Evolutionary conservation across 2,797 vertebrate genomes (phyloP).

Genomic region (Catharus ustulatus): DNA sequence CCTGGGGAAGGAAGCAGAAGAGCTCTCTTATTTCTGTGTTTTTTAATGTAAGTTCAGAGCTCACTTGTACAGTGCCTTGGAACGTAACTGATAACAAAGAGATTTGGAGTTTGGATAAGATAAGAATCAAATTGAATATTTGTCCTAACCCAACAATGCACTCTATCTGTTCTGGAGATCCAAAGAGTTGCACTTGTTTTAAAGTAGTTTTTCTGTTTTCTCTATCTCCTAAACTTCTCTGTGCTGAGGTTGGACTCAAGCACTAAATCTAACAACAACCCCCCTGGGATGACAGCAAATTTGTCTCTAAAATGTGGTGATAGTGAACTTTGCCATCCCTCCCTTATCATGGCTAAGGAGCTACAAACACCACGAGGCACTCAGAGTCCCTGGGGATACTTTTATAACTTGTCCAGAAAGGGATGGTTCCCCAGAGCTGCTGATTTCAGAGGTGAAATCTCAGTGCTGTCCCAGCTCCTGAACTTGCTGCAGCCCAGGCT

Average conservation of each 20-base stretch:
- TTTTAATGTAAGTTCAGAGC: not conserved
- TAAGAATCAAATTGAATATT: constrained; percentile 52
- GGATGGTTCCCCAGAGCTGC: not conserved
- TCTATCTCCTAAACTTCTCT: not conserved
- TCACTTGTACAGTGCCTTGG: not conserved
- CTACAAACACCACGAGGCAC: accelerated
- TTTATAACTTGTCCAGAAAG: not conserved
- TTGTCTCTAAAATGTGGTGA: not conserved
- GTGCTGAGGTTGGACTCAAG: not conserved
- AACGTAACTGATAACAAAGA: constrained; percentile 19
- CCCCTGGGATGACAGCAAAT: not conserved
- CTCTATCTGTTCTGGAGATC: not conserved
- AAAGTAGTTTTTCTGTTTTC: constrained; percentile 9
- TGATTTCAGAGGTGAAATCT: not conserved
- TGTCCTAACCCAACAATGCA: not conserved
- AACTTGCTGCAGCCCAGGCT: not conserved
- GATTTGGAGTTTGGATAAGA: constrained; percentile 18
- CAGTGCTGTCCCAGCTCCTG: not conserved
- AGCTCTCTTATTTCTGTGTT: not conserved
- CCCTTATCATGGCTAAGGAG: not conserved
- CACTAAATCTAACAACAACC: not conserved
- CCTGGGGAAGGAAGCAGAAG: not conserved
- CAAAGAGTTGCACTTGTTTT: not conserved
- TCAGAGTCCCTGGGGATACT: not conserved
- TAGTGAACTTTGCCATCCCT: not conserved